These are phyloP conservation scores for Lasioglossum malachurum DNA, from an alignment of 2,888 invertebrate genomes.

Conservation along the genomic window DNA sequence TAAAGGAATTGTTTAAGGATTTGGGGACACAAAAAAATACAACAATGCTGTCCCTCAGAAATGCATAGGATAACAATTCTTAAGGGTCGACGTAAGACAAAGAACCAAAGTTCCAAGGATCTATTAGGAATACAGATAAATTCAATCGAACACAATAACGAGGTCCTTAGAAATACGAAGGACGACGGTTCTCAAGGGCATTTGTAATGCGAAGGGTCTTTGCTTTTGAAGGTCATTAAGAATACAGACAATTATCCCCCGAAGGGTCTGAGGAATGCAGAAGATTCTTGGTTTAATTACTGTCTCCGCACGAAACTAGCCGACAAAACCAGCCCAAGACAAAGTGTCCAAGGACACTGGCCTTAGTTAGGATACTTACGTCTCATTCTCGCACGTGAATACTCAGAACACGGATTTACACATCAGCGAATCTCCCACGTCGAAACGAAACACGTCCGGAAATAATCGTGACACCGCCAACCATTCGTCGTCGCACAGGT, in stretches of 20 bases:
- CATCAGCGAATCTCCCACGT: neutral
- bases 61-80: neutral
- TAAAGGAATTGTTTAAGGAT: neutral
- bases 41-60: neutral
- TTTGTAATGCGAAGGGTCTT: neutral
- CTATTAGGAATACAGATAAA: constrained; percentile 1
- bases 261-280: neutral
- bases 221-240: neutral
- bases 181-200: neutral
- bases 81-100: neutral
- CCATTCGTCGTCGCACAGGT: neutral
- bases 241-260: neutral
- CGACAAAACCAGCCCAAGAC: neutral
- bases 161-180: neutral
- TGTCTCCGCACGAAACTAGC: neutral
- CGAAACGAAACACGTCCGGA: neutral
- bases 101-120: neutral
- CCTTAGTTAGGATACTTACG: neutral
- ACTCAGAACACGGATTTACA: neutral
- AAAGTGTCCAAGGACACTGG: neutral
- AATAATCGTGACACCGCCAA: neutral
- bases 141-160: neutral
- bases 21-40: neutral
- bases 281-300: neutral
- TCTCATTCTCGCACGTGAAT: neutral